Evolutionary conservation across 2,888 invertebrate genomes (phyloP).

Genomic region (Falcaria lacertinaria): DNA sequence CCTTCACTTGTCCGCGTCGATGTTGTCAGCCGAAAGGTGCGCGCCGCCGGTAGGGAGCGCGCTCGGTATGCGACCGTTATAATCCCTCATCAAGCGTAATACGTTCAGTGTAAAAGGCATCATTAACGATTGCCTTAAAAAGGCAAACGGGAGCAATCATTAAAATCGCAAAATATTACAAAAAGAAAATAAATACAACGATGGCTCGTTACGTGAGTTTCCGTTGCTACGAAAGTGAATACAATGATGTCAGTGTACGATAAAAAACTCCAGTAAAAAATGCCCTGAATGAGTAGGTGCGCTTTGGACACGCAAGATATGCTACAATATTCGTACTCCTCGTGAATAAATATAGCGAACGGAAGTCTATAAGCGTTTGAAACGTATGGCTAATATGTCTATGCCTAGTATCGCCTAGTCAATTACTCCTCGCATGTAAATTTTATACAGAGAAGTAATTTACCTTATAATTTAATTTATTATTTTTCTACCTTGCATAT

Average conservation of each 20-base stretch:
- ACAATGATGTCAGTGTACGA: conserved; percentile 66
- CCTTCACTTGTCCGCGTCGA: conserved; percentile 60
- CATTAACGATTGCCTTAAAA: conserved; percentile 77
- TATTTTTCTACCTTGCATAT: neutral
- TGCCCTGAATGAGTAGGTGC: conserved; percentile 61
- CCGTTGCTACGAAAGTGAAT: conserved; percentile 75
- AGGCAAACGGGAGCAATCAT: conserved; percentile 75
- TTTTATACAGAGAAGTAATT: conserved; percentile 21
- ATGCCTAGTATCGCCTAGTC: no score
- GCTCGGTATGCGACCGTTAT: conserved; percentile 63
- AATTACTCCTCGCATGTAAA: conserved; percentile 23
- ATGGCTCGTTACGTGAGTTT: conserved; percentile 72
- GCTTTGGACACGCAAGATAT: conserved; percentile 47
- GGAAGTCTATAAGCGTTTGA: conserved; percentile 39
- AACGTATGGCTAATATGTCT: conserved; percentile 35
- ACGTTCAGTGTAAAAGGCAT: conserved; percentile 72
- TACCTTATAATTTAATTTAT: conserved; percentile 6
- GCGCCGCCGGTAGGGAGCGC: conserved; percentile 39
- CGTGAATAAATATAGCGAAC: conserved; percentile 38
- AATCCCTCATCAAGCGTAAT: conserved; percentile 70
- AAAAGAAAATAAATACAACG: conserved; percentile 64
- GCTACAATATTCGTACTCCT: conserved; percentile 31
- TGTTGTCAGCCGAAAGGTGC: conserved; percentile 42
- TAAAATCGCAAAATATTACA: conserved; percentile 72
- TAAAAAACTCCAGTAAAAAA: conserved; percentile 67